Base-by-base conservation (phyloP, 2,888 invertebrate genomes). In the Tolmerus cingulatus region DNA sequence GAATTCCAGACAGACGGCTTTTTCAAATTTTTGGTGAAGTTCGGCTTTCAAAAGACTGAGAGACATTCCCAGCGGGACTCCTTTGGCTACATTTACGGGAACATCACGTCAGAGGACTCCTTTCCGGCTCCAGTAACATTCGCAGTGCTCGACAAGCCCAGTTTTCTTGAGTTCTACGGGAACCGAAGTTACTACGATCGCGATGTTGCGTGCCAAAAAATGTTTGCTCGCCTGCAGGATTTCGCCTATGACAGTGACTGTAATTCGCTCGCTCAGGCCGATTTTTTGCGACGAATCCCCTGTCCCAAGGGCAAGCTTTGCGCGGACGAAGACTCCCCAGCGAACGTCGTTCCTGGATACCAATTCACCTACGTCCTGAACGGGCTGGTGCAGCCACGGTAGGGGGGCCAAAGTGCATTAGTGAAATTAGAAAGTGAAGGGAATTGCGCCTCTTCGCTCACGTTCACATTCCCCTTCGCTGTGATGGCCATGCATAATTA, bases 21-120 rank as follows among this genome's bases (percentile, higher is more conserved):
- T 92, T 98, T 98, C 92, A 96, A 96, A 93, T 98, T 99, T 93
- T 94, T 99, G 86, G 95, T 97, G 30, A 98, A 98, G 93, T 99
- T 98, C 93, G 99, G 98, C 87, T 97, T 99, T 92, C 98, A 99
- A 93, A 98, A 98, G 93, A 98, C 98, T 16, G 97, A 98, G 92
- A 94, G 96, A 74, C 96, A 97, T 92, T 95, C 96, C 90, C 95
- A 96, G 90, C 96, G 95, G 90, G 96, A 97, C 91, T 97, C 98
- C 89, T 96, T 96, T 93, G 99, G 99, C 79, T 99, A 97, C 92
- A 97, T 99, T 90, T 99, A 97, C 92, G 99, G 99, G 16, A 99
- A 99, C 92, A 95, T 99, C 78, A 97, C 98, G 37, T 95, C 97
- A 0, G 94, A 93, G 89, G 93, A 94, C 78, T 93, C 94, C 87